These are phyloP conservation scores for Peromyscus eremicus DNA, from an alignment of 2,797 vertebrate genomes.

Conservation along the genomic window DNA sequence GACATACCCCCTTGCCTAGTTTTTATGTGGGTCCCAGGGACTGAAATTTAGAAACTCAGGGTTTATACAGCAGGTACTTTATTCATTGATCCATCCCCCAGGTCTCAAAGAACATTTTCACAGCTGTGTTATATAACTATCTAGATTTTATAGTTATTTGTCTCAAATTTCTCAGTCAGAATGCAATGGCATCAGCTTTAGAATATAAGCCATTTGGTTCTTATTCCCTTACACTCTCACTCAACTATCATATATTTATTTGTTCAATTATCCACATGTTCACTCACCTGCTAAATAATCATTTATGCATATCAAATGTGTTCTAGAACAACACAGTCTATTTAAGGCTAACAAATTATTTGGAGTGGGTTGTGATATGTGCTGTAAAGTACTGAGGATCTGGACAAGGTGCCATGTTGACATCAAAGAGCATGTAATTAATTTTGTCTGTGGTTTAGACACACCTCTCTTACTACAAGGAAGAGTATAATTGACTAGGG, in stretches of 20 bases:
- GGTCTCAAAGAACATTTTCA: not conserved
- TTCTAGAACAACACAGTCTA: not conserved
- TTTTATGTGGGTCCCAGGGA: not conserved
- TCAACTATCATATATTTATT: not conserved
- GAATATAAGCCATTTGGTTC: not conserved
- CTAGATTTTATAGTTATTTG: not conserved
- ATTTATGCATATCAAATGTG: not conserved
- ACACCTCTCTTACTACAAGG: not conserved
- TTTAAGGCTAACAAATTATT: not conserved
- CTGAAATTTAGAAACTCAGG: not conserved
- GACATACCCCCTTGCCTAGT: not conserved
- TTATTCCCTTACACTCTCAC: not conserved
- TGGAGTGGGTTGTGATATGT: not conserved
- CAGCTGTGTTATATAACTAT: not conserved
- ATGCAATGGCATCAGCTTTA: not conserved
- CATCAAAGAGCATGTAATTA: not conserved
- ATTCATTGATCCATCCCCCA: not conserved
- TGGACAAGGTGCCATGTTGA: not conserved
- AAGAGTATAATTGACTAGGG: not conserved
- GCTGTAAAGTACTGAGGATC: not conserved
- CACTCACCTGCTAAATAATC: not conserved
- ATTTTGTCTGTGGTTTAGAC: constrained; percentile 3
- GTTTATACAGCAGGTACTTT: not conserved
- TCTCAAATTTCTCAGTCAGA: not conserved
- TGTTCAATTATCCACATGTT: not conserved